Evolutionary conservation across 2,888 invertebrate genomes (phyloP).

Genomic region (Rhamphomyia laevipes): DNA sequence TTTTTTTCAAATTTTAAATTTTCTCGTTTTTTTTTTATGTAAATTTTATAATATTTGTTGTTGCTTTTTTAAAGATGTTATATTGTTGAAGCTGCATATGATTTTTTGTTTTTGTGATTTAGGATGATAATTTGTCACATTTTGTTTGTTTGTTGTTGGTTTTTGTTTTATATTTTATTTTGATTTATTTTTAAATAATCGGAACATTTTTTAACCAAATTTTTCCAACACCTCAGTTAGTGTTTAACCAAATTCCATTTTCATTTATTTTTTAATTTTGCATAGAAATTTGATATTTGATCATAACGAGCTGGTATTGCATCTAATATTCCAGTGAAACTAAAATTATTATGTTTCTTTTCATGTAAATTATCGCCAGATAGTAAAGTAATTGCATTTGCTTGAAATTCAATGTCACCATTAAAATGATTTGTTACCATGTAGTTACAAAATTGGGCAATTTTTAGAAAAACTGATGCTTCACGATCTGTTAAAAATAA

Average conservation of each 20-base stretch:
- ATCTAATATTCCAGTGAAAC: constrained; percentile 64
- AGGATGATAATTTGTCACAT: no score
- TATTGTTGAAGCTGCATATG: no score
- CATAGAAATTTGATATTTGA: constrained; percentile 69
- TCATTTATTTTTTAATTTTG: constrained; percentile 66
- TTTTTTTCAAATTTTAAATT: no score
- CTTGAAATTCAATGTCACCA: constrained; percentile 34
- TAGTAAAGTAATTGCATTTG: constrained; percentile 61
- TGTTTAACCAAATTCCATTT: constrained; percentile 13
- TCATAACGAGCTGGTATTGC: constrained; percentile 73
- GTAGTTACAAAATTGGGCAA: constrained; percentile 37
- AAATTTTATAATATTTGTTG: no score
- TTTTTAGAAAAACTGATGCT: constrained; percentile 33
- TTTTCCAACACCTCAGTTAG: no score
- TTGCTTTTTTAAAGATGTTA: no score
- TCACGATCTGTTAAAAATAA: constrained; percentile 29
- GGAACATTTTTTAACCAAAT: no score
- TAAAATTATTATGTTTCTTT: constrained; percentile 44
- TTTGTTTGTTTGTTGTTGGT: no score
- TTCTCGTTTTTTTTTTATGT: no score
- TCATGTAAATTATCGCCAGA: constrained; percentile 46
- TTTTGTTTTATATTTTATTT: no score
- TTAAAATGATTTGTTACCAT: constrained; percentile 40
- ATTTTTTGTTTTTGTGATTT: no score
- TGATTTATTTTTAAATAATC: no score